Conservation (phyloP, 2,797 vertebrate species). For the Cynopterus sphinx region DNA sequence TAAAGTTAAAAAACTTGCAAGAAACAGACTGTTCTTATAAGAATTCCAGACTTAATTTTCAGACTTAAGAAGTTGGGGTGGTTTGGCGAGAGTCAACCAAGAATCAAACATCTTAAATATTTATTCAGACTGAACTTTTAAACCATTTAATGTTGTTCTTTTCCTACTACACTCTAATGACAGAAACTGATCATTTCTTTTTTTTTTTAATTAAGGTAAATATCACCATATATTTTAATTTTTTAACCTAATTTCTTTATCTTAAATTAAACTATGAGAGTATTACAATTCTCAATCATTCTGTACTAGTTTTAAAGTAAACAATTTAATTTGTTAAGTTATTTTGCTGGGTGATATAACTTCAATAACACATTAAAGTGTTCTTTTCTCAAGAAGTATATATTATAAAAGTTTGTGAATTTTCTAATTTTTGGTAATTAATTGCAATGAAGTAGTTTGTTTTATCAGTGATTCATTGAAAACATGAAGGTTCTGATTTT, state of each 20-base stretch:
- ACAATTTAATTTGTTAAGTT: not conserved
- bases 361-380: not conserved
- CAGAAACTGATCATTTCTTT: not conserved
- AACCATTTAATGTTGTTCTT: constrained; percentile 45
- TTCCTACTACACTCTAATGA: not conserved
- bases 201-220: not conserved
- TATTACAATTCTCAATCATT: not conserved
- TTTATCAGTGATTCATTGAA: not conserved
- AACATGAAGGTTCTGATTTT: not conserved
- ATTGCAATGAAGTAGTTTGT: not conserved
- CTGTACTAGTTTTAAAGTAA: not conserved
- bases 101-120: constrained; percentile 28
- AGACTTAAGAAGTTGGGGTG: constrained; percentile 45
- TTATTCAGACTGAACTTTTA: constrained; percentile 69
- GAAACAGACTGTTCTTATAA: constrained; percentile 43
- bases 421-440: not conserved
- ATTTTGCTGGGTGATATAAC: not conserved
- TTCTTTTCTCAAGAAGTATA: not conserved
- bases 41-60: not conserved
- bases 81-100: constrained; percentile 54
- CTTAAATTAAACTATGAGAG: not conserved
- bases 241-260: not conserved
- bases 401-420: not conserved
- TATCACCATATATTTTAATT: not conserved
- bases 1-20: constrained; percentile 23